Percentiles rank a stretch among this genome's conserved stretches.
Evolutionary conservation across 2,888 invertebrate genomes (phyloP).

Genomic region (Chalcosyrphus nemorum): DNA sequence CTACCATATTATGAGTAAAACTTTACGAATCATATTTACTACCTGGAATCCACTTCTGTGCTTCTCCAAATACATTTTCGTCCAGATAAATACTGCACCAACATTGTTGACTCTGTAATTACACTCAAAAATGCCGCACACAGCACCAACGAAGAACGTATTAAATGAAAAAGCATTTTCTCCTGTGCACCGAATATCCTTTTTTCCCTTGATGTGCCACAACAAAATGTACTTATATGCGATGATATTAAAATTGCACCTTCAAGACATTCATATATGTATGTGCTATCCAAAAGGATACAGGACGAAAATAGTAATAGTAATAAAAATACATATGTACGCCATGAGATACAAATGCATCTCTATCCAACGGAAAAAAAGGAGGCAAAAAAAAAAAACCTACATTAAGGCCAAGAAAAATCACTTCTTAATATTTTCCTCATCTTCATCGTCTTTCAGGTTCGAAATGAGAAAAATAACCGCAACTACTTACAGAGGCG

Average conservation of each 20-base stretch:
- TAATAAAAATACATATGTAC: conserved; percentile 44
- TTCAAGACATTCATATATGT: neutral
- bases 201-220: neutral
- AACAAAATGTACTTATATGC: neutral
- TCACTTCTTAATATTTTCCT: conserved; percentile 66
- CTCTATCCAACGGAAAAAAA: neutral
- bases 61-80: neutral
- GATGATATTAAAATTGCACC: conserved; percentile 63
- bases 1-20: neutral
- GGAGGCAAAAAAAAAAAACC: too few species aligned
- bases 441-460: conserved; percentile 14
- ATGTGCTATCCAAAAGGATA: conserved; percentile 2
- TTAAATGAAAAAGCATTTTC: neutral
- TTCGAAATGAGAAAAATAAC: conserved; percentile 50
- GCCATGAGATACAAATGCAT: conserved; percentile 34
- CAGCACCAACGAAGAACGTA: neutral
- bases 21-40: neutral
- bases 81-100: neutral
- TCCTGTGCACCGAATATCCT: neutral
- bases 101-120: conserved; percentile 9
- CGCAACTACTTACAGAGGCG: conserved; percentile 38
- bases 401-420: conserved; percentile 41
- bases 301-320: conserved; percentile 8
- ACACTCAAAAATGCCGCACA: conserved; percentile 4
- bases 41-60: neutral